These are phyloP conservation scores for Megalonaias nervosa DNA, from an alignment of 1,140 invertebrate genomes.

Conservation along the genomic window DNA sequence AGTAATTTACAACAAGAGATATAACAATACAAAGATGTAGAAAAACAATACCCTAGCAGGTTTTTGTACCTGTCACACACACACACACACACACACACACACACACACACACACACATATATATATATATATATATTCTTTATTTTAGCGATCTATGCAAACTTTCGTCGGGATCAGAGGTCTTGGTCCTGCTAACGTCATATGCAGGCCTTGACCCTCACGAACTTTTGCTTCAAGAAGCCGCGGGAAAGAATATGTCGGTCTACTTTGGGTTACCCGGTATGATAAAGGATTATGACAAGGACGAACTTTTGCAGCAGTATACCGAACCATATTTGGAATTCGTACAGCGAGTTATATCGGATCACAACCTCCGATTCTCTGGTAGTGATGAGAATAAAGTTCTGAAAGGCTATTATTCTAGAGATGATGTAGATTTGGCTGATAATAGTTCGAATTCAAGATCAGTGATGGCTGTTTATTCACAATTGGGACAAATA, in stretches of 20 bases:
- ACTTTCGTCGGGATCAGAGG: conserved; percentile 27
- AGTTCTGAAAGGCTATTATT: conserved; percentile 22
- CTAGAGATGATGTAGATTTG: too few species aligned
- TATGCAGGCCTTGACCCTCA: conserved; percentile 57
- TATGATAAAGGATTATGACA: conserved; percentile 11
- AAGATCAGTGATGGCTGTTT: too few species aligned
- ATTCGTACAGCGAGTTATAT: conserved; percentile 44
- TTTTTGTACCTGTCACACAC: too few species aligned
- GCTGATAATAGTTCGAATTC: too few species aligned
- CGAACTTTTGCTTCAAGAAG: conserved; percentile 44
- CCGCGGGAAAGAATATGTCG: conserved; percentile 43
- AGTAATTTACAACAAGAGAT: too few species aligned
- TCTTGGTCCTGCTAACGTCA: conserved; percentile 51
- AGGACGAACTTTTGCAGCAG: not conserved
- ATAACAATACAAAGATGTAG: too few species aligned
- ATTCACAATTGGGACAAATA: too few species aligned
- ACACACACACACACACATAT: too few species aligned
- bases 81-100: too few species aligned
- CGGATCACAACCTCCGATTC: conserved; percentile 48
- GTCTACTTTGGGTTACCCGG: conserved; percentile 55
- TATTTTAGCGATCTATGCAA: conserved; percentile 38
- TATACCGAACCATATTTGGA: conserved; percentile 36
- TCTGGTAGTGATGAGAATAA: not conserved
- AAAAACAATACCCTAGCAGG: too few species aligned
- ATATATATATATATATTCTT: too few species aligned